These are phyloP conservation scores for Subacronicta megacephala DNA, from an alignment of 2,888 invertebrate species.

Conservation along the genomic window DNA sequence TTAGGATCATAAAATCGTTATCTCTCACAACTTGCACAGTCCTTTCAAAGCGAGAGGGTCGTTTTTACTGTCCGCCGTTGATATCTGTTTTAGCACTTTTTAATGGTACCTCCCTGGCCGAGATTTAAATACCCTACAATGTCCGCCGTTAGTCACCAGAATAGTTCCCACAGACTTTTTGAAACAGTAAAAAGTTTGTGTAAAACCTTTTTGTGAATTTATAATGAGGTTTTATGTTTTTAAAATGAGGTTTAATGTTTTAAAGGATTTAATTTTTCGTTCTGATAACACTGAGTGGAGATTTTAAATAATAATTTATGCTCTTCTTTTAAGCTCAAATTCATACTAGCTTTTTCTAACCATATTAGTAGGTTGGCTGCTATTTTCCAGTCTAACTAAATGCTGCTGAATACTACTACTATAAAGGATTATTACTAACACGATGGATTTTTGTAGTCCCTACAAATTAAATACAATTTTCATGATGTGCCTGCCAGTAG, in stretches of 20 bases:
- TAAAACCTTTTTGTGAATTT: conserved; percentile 29
- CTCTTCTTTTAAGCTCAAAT: too few relatives aligned
- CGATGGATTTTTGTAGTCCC: too few relatives aligned
- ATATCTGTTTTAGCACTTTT: conserved; percentile 82
- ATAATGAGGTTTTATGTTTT: conserved; percentile 6
- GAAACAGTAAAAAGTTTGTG: conserved; percentile 26
- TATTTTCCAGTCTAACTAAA: too few relatives aligned
- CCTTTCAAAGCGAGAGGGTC: conserved; percentile 53
- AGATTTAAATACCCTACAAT: conserved; percentile 59
- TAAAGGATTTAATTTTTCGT: conserved; percentile 6
- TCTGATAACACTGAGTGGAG: background rate
- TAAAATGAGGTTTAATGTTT: conserved; percentile 7
- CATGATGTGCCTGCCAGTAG: too few relatives aligned
- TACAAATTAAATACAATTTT: too few relatives aligned
- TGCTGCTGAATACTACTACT: too few relatives aligned
- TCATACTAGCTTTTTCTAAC: background rate
- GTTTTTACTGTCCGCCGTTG: conserved; percentile 73
- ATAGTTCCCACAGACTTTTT: conserved; percentile 49
- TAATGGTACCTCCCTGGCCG: conserved; percentile 69
- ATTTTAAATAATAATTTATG: conserved; percentile 11
- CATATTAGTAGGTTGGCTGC: too few relatives aligned
- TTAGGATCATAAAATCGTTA: conserved; percentile 5
- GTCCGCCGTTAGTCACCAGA: conserved; percentile 36
- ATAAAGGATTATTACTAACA: too few relatives aligned
- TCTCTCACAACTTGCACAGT: conserved; percentile 16